These are phyloP conservation scores for Neoascia interrupta DNA, from an alignment of 2,888 invertebrate species.

Conservation along the genomic window DNA sequence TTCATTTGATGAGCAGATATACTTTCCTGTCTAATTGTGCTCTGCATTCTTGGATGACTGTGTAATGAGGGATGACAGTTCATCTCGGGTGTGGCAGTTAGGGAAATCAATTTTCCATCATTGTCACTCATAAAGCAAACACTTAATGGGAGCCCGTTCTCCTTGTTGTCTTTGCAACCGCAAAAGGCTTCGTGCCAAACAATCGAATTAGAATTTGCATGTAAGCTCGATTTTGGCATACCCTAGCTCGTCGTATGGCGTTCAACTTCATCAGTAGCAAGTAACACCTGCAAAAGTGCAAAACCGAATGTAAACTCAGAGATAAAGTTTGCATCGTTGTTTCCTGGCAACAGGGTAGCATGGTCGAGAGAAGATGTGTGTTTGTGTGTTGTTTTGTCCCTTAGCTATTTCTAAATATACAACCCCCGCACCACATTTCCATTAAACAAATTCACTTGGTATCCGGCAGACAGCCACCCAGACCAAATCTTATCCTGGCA, in stretches of 20 bases:
- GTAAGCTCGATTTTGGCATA: slow-evolving; percentile 21
- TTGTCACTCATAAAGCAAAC: slow-evolving; percentile 49
- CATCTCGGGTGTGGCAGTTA: slow-evolving; percentile 35
- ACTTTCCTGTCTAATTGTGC: slow-evolving; percentile 53
- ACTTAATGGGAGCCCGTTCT: slow-evolving; percentile 25
- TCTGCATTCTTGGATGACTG: slow-evolving; percentile 47
- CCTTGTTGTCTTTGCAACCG: not conserved
- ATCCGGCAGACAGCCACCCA: slow-evolving; percentile 14
- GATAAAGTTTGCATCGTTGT: slow-evolving; percentile 61
- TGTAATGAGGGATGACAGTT: slow-evolving; percentile 50
- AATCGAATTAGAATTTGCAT: slow-evolving; percentile 58
- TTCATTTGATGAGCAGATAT: slow-evolving; percentile 34
- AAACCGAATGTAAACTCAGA: slow-evolving; percentile 62
- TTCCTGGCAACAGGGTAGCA: slow-evolving; percentile 26
- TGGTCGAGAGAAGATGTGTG: slow-evolving; percentile 37
- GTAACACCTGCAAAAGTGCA: slow-evolving; percentile 69
- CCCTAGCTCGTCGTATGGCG: not conserved
- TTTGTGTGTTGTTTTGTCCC: slow-evolving; percentile 47
- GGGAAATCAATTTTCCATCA: slow-evolving; percentile 54
- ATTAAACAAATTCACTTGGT: slow-evolving; percentile 56
- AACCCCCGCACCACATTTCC: slow-evolving; percentile 46
- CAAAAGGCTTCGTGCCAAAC: slow-evolving; percentile 23
- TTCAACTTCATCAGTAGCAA: slow-evolving; percentile 64
- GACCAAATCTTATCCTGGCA: slow-evolving; percentile 56
- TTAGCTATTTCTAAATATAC: slow-evolving; percentile 52